Conservation (phyloP, 2,888 invertebrate species). For the Cephus nigrinus region DNA sequence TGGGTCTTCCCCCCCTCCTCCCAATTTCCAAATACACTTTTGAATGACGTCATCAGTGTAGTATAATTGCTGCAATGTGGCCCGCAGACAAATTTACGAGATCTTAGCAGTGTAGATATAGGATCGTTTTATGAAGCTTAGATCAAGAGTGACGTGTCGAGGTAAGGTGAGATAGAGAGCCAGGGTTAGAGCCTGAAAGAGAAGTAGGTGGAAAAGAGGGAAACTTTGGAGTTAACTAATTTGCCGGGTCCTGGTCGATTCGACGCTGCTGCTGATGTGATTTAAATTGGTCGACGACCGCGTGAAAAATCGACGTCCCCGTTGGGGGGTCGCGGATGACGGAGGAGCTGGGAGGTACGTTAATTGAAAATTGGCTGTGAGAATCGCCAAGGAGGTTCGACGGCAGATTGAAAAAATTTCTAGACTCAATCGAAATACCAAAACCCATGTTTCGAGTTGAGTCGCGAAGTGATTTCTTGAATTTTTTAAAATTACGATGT, state of each 20-base stretch:
- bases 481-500: not conserved
- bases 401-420: not conserved
- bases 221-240: too few relatives aligned
- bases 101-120: not conserved
- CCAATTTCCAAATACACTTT: not conserved
- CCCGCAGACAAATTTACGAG: not conserved
- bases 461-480: not conserved
- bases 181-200: too few relatives aligned
- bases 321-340: not conserved
- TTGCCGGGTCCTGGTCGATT: too few relatives aligned
- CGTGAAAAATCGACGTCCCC: not conserved
- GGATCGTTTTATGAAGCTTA: too few relatives aligned
- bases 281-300: not conserved
- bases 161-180: too few relatives aligned
- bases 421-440: too few relatives aligned
- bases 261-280: too few relatives aligned
- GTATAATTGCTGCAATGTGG: not conserved
- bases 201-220: too few relatives aligned
- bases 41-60: not conserved
- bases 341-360: not conserved
- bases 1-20: too few relatives aligned
- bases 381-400: not conserved
- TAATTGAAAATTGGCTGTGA: not conserved
- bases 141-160: too few relatives aligned
- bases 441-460: too few relatives aligned